Evolutionary conservation across 2,888 invertebrate genomes (phyloP).

Genomic region (Ormyrus rosae): DNA sequence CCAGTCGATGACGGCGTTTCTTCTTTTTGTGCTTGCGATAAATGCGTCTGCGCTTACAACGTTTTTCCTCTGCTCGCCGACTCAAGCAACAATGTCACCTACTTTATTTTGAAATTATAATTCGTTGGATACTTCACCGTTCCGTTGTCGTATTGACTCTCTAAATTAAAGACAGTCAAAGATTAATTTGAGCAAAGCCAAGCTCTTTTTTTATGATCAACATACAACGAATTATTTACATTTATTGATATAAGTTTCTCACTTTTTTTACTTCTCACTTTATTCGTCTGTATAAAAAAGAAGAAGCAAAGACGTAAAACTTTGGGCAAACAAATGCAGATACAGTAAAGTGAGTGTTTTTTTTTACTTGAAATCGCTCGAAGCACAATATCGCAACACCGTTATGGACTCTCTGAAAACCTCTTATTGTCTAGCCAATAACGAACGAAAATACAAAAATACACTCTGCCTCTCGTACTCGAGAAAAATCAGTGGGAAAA

Average conservation of each 20-base stretch:
- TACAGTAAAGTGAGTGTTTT: background rate
- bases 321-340: slow-evolving; percentile 41
- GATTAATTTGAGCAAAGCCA: slow-evolving; percentile 4
- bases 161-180: background rate
- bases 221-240: slow-evolving; percentile 52
- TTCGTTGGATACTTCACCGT: background rate
- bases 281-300: slow-evolving; percentile 51
- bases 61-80: background rate
- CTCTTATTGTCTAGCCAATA: slow-evolving; percentile 49
- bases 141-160: background rate
- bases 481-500: background rate
- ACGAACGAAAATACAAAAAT: slow-evolving; percentile 46
- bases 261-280: slow-evolving; percentile 44
- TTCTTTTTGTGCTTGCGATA: slow-evolving; percentile 7
- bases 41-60: slow-evolving; percentile 6
- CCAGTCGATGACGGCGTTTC: slow-evolving; percentile 29
- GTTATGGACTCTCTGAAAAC: background rate
- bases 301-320: slow-evolving; percentile 40
- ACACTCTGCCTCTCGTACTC: slow-evolving; percentile 8
- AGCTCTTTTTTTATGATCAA: slow-evolving; percentile 38
- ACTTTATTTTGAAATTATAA: background rate
- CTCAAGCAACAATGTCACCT: background rate
- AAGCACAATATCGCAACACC: slow-evolving; percentile 22
- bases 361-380: background rate
- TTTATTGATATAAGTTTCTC: slow-evolving; percentile 53